A percentile compares a stretch with the other conserved stretches of the same genome.
Evolutionary conservation across 2,113 vertebrate genomes (phyloP).

Genomic region (Varanus salvator): DNA sequence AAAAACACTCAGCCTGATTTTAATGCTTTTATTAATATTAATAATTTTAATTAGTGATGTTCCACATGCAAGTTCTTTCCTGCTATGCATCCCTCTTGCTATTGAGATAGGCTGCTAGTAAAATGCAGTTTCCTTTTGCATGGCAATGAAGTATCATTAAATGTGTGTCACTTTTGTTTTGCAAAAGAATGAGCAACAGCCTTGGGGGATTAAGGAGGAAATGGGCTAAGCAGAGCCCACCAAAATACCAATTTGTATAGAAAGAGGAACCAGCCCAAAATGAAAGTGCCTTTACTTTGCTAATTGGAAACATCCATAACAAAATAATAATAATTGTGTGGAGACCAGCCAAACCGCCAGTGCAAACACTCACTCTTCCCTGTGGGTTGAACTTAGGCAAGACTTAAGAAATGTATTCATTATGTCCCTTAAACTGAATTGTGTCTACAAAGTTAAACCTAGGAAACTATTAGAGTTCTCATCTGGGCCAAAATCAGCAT

Average conservation of each 20-base stretch:
- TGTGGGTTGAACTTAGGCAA: not conserved
- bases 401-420: not conserved
- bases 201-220: constrained; percentile 6
- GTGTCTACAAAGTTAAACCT: not conserved
- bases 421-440: not conserved
- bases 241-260: constrained; percentile 8
- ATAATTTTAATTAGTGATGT: constrained; percentile 65
- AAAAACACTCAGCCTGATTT: constrained; percentile 60
- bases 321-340: not conserved
- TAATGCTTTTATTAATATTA: constrained; percentile 67
- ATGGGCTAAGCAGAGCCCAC: not conserved
- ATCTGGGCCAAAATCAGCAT: not conserved
- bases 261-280: not conserved
- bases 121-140: constrained; percentile 36
- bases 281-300: constrained; percentile 2
- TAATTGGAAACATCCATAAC: constrained; percentile 7
- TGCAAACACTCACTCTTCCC: not conserved
- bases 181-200: accelerated
- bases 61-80: constrained; percentile 55
- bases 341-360: not conserved
- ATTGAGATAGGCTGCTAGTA: constrained; percentile 57
- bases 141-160: constrained; percentile 51
- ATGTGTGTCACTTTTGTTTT: constrained; percentile 21
- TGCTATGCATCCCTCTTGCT: constrained; percentile 51
- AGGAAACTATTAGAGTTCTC: not conserved